Evolutionary conservation across 2,113 vertebrate species (phyloP).

Genomic region (Lepidothrix coronata): DNA sequence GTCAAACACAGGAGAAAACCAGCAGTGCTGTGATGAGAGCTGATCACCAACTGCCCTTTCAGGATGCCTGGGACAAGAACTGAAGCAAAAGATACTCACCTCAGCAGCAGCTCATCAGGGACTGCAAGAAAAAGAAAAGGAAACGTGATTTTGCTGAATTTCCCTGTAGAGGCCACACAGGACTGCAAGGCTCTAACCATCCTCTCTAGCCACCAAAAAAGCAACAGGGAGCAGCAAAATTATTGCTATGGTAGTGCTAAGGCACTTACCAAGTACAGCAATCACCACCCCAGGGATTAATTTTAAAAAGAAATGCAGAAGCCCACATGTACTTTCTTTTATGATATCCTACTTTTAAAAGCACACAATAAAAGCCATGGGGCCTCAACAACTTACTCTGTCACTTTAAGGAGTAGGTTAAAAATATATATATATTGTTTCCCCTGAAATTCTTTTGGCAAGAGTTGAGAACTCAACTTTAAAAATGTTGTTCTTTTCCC

Average conservation of each 20-base stretch:
- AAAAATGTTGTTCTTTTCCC: slow-evolving; percentile 37
- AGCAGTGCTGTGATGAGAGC: background rate
- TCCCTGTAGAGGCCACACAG: background rate
- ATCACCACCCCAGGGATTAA: background rate
- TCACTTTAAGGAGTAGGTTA: slow-evolving; percentile 27
- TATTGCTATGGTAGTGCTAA: background rate
- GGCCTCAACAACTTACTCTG: background rate
- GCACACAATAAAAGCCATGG: background rate
- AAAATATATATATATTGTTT: slow-evolving; percentile 9
- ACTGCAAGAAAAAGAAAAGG: slow-evolving; percentile 79
- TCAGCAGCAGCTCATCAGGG: slow-evolving; percentile 87
- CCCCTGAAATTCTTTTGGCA: slow-evolving; percentile 15
- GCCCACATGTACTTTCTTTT: background rate
- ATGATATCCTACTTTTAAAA: background rate
- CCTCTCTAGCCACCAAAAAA: background rate
- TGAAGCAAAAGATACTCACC: slow-evolving; percentile 80
- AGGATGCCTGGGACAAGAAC: background rate
- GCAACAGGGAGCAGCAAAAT: background rate
- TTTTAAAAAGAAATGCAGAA: background rate
- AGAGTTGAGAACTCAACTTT: background rate
- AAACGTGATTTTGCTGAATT: background rate
- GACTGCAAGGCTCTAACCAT: background rate
- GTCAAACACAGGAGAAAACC: background rate
- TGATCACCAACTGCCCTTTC: background rate
- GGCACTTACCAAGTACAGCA: background rate